Evolutionary conservation across 1,140 invertebrate species (phyloP).

Genomic region (Holcopasites calliopsidis): DNA sequence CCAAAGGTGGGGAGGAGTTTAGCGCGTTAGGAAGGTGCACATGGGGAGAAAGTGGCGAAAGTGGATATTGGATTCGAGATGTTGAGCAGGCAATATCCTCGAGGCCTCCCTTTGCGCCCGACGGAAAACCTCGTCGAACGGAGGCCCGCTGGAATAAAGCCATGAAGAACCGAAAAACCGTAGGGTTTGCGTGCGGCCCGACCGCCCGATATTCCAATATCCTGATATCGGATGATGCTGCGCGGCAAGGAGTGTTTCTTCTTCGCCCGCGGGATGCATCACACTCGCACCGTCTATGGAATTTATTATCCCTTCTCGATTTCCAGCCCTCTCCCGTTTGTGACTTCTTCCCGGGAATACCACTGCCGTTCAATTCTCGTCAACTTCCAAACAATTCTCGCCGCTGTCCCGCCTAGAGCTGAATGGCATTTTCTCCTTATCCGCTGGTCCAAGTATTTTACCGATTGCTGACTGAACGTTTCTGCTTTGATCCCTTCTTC

Average conservation of each 20-base stretch:
- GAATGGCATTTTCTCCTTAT: background rate
- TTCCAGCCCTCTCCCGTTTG: background rate
- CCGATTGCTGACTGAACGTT: background rate
- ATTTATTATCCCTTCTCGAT: conserved; percentile 58
- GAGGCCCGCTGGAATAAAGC: conserved; percentile 51
- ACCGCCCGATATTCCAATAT: conserved; percentile 64
- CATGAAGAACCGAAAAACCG: conserved; percentile 52
- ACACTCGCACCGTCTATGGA: conserved; percentile 30
- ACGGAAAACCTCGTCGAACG: conserved; percentile 28
- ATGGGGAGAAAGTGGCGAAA: conserved; percentile 28
- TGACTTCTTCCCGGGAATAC: background rate
- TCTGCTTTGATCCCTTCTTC: too few relatives aligned
- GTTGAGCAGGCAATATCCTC: conserved; percentile 58
- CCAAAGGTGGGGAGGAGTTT: background rate
- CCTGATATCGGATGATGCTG: conserved; percentile 55
- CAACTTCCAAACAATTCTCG: background rate
- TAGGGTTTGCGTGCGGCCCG: conserved; percentile 51
- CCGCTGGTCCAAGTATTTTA: background rate
- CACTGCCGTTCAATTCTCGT: background rate
- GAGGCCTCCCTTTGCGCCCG: conserved; percentile 41
- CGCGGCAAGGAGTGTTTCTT: conserved; percentile 55
- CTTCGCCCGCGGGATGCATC: conserved; percentile 28
- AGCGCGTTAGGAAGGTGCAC: conserved; percentile 16
- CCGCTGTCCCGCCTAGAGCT: background rate
- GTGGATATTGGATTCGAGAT: conserved; percentile 61